Base-by-base conservation (phyloP, 2,113 vertebrate species). In the Syngnathus scovelli region DNA sequence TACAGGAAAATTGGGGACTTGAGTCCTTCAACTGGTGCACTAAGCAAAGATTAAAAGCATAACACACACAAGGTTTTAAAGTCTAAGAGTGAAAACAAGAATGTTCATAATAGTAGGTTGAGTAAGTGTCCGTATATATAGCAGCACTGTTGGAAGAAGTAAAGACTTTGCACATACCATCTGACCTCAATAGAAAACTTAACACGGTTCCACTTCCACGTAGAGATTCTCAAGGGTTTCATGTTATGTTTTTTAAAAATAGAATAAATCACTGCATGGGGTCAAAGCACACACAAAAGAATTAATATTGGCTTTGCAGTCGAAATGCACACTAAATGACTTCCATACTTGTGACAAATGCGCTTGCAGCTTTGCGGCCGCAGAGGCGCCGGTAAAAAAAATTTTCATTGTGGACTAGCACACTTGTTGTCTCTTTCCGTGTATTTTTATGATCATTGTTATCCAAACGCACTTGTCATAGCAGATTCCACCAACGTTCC, bases 51-150 rank as follows among this genome's bases (percentile, higher is more conserved):
- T 80, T 74, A 72, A 72, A 78, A 13, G 44, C 63, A 64, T 62
- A 60, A 56, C 39, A 72, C 21, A 64, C 61, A 68, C 36, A 70
- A n/a, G 70, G 74, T 82, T 83, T 79, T 67, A 77, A 78, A 39
- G 67, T 44, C 66, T 48, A 48, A 72, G 59, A 83, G 78, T 83
- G 73, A 88, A 85, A 86, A 81, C 76, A 81, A 63, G 18, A 85
- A 82, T 84, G 82, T 61, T 80, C 72, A 84, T 86, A 84, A 84
- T 84, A 85, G 84, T 84, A 87, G 79, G 84, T 84, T 86, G 66
- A 83, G 84, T 77, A 76, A 77, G 78, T 82, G 69, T 84, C 85
- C 81, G 79, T 86, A 85, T 87, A 85, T 89, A 84, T 86, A 84
- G 85, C 66, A 33, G 48, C 39, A 48, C 71, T 77, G 78, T 82